Base-by-base conservation (phyloP, 2,797 vertebrate genomes). In the Eulemur rubriventer region DNA sequence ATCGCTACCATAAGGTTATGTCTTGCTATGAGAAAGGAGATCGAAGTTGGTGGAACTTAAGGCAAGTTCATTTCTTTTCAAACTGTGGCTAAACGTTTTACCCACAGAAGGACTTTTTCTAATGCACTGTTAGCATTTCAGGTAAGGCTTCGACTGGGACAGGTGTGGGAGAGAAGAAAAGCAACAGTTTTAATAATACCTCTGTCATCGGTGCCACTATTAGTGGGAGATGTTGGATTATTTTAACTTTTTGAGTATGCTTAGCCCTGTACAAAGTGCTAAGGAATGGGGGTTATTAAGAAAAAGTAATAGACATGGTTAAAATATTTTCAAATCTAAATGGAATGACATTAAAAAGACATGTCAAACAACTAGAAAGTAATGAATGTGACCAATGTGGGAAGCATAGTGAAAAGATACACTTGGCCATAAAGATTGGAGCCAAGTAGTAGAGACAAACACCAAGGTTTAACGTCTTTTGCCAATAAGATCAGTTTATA, bases 31-130 rank as follows among this genome's bases (percentile, higher is more conserved):
- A 59, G 83, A 91, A 67, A 97, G 18, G 17, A 92, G n/a, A 75
- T 3, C 67, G 9, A 72, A 91, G 69, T 91, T 92, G 96, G 48
- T 17, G 43, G 11, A 78, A 85, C 11, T 90, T 89, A 65, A 76
- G 95, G 90, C 80, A 10, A 43, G 4, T 90, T 65, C 46, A 94
- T 97, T 94, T 76, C 28, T 93, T 96, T 97, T 26, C 46, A 84
- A 98, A 89, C 85, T 75, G 22, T 50, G 84, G 75, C 3, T 1
- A 0, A 70, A 67, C 8, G 33, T 89, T 97, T 63, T 91, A 96
- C 11, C 89, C 48, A 91, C 28, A 78, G 11, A 95, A 92, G 88
- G 78, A 17, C 52, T 43, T 89, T 76, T 89, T 59, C 30, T 46
- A 82, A 89, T 46, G 12, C 14, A 65, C 33, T 70, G 4, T n/a